These are phyloP conservation scores for Henicopernis longicauda DNA, from an alignment of 2,113 vertebrate genomes.

Conservation along the genomic window DNA sequence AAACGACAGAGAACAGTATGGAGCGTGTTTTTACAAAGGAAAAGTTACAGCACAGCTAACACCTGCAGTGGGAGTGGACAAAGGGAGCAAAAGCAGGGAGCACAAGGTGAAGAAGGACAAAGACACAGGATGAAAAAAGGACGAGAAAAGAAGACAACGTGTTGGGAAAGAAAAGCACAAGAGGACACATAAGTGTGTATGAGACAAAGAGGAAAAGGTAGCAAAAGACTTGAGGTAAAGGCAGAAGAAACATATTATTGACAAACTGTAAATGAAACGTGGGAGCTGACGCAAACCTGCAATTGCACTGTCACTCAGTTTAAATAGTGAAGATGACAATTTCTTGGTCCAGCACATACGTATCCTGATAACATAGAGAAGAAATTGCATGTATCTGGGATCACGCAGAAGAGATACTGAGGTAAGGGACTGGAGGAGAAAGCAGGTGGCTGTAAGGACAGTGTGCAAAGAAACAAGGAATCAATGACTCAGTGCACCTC, in stretches of 20 bases:
- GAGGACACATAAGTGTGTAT: rapidly evolving
- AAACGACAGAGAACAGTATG: not conserved
- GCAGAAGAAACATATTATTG: not conserved
- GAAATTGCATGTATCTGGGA: not conserved
- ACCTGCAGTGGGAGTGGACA: not conserved
- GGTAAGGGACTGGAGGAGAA: not conserved
- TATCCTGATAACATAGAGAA: not conserved
- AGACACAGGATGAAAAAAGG: not conserved
- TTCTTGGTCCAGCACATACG: not conserved
- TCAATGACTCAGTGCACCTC: not conserved
- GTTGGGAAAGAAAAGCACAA: not conserved
- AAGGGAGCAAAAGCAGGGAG: not conserved
- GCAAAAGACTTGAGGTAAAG: not conserved
- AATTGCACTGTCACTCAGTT: not conserved
- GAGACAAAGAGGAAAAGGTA: not conserved
- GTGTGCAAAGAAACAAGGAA: not conserved
- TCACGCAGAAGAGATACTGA: not conserved
- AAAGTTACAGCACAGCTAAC: not conserved
- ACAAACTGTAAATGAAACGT: not conserved
- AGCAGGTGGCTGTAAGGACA: not conserved
- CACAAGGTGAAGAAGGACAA: not conserved
- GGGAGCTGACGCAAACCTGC: not conserved
- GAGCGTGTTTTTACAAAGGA: not conserved
- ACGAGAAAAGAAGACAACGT: not conserved
- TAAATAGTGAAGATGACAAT: not conserved